Evolutionary conservation across 2,888 invertebrate species (phyloP).

Genomic region (Chirona hameri): DNA sequence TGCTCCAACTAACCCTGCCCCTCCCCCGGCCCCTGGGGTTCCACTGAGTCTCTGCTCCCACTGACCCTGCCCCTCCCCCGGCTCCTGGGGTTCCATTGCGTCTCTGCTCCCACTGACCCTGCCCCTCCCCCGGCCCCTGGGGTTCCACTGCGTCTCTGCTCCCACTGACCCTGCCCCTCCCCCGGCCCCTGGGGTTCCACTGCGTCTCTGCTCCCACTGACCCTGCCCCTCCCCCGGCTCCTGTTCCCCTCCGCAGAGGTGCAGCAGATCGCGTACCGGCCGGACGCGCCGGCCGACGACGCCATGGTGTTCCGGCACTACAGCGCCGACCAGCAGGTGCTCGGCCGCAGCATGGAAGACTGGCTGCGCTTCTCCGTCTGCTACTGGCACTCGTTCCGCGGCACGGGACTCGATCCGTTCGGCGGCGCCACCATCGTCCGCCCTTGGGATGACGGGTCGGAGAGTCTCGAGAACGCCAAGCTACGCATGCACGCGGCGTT

Average conservation of each 20-base stretch:
- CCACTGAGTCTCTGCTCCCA: not conserved
- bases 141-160: no score
- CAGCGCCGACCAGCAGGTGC: constrained; percentile 55
- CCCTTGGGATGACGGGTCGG: constrained; percentile 59
- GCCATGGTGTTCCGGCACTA: constrained; percentile 57
- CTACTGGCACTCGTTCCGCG: constrained; percentile 53
- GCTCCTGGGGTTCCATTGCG: no score
- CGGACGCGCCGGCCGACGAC: constrained; percentile 54
- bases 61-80: no score
- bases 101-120: no score
- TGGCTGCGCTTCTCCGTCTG: constrained; percentile 62
- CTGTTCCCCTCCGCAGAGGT: constrained; percentile 49
- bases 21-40: not conserved
- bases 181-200: no score
- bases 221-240: no score
- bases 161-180: no score
- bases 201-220: no score
- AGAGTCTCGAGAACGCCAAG: constrained; percentile 57
- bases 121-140: no score
- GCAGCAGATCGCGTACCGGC: constrained; percentile 56
- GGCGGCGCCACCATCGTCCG: constrained; percentile 50
- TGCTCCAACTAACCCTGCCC: not conserved
- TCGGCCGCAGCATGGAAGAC: constrained; percentile 60
- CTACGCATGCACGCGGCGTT: constrained; percentile 58
- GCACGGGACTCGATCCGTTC: constrained; percentile 51